Base-by-base conservation (phyloP, 2,888 invertebrate genomes). In the Pantelozetes paolii region DNA sequence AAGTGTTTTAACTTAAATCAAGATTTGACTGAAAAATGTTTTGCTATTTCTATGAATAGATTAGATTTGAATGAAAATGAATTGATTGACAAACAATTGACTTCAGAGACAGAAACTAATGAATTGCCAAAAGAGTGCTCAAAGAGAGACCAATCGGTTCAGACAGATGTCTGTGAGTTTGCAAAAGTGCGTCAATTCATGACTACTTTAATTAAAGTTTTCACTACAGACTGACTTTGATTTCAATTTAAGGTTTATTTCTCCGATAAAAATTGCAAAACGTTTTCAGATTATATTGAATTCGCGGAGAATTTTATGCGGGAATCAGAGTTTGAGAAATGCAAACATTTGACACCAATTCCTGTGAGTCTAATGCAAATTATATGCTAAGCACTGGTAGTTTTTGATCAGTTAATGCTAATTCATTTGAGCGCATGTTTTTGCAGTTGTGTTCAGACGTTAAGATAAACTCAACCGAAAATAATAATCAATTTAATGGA, bases 311-410 rank as follows among this genome's bases (percentile, higher is more conserved):
- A 57, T 18, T 57, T 57, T 11, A 28, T 57, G 15, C 57, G 6
- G 15, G 23, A 57, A 23, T 23, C 23, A 23, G 57, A 57, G 28
- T 57, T 13, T 57, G 23, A 28, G 11, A 23, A n/a, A 8, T 23
- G 3, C 57, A 2, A 57, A n/a, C 26, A 57, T 23, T 57, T 57
- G 23, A 57, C 57, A 28, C 11, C 23, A 57, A 57, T 50, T 50
- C 50, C 57, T 57, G 57, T 57, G 57, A n/a, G 57, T 57, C 8
- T 26, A 57, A 57, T 57, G 23, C 57, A 57, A 57, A 57, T 57
- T 57, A n/a, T 28, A 57, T 57, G 57, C 15, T 18, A 57, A 57
- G 57, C 23, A 23, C 15, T 9, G 2, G 23, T 57, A 57, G 11
- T 57, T 57, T 23, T 23, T 23, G 11, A 15, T 42, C 36, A 36